Percentiles rank a stretch among this genome's conserved stretches.
Conservation (phyloP, 1,140 invertebrate genomes). For the Lutraria rhynchaena region DNA sequence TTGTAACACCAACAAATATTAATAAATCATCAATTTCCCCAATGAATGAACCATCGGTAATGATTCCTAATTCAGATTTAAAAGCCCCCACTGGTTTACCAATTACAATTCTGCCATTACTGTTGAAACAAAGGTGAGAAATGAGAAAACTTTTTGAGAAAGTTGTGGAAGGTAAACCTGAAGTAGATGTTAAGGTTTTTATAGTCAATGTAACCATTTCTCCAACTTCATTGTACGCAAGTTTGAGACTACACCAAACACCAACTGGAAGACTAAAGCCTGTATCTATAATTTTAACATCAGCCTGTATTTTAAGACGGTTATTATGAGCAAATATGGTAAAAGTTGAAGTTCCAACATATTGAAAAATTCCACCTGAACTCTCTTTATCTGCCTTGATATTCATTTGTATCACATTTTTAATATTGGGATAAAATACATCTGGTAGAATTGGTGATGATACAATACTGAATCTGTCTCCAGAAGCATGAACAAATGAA, state of each 20-base stretch:
- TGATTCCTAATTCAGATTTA: conserved; percentile 1
- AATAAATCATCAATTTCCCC: conserved; percentile 42
- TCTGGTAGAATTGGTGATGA: conserved; percentile 29
- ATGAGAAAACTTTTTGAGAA: conserved; percentile 10
- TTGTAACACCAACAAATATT: conserved; percentile 1
- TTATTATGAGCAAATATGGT: conserved; percentile 16
- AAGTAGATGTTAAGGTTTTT: background rate
- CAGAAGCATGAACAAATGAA: background rate
- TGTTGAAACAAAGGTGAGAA: conserved; percentile 17
- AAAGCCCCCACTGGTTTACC: conserved; percentile 40
- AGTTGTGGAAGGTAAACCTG: background rate
- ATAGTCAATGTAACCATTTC: conserved; percentile 30
- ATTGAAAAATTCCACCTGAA: conserved; percentile 48
- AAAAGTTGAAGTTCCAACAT: conserved; percentile 51
- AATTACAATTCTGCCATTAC: conserved; percentile 35
- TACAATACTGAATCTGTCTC: conserved; percentile 33
- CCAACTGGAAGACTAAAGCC: background rate
- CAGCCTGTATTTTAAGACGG: conserved; percentile 22
- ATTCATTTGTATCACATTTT: conserved; percentile 17
- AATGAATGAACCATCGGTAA: conserved; percentile 28
- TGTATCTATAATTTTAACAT: conserved; percentile 31
- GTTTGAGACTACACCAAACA: conserved; percentile 35
- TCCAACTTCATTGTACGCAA: conserved; percentile 25
- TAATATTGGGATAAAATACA: conserved; percentile 26
- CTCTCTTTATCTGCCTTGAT: background rate